phyloP scores from a whole-genome alignment of 2,113 vertebrate species.

The Malurus cyaneus region DNA sequence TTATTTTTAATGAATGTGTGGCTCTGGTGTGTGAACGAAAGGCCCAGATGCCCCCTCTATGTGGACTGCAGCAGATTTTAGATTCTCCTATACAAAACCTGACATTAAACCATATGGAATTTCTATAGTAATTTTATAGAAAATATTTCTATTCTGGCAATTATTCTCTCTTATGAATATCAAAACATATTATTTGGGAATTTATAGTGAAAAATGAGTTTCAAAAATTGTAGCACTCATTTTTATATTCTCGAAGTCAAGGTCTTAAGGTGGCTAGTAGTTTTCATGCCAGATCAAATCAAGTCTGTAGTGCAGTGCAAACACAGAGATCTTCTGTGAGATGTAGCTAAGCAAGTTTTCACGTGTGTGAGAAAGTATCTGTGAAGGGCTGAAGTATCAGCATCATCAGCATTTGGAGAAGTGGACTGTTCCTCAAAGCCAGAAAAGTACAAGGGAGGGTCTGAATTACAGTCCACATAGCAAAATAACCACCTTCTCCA shows the following conservation, averaged over 20 bases:
- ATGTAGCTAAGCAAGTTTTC: neutral
- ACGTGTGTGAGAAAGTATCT: neutral
- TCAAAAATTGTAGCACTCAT: neutral
- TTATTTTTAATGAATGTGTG: neutral
- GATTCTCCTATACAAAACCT: neutral
- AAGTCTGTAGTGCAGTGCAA: neutral
- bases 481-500: neutral
- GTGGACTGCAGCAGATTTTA: neutral
- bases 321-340: neutral
- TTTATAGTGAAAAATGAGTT: neutral
- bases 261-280: neutral
- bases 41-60: neutral
- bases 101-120: neutral
- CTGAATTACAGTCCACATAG: neutral
- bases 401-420: neutral
- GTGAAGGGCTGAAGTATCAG: neutral
- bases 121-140: neutral
- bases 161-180: neutral
- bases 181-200: neutral
- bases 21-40: neutral
- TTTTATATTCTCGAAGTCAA: neutral
- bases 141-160: neutral
- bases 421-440: neutral
- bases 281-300: neutral
- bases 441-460: neutral